These are phyloP conservation scores for Caiman crocodilus DNA, from an alignment of 2,797 vertebrate species.

Conservation along the genomic window DNA sequence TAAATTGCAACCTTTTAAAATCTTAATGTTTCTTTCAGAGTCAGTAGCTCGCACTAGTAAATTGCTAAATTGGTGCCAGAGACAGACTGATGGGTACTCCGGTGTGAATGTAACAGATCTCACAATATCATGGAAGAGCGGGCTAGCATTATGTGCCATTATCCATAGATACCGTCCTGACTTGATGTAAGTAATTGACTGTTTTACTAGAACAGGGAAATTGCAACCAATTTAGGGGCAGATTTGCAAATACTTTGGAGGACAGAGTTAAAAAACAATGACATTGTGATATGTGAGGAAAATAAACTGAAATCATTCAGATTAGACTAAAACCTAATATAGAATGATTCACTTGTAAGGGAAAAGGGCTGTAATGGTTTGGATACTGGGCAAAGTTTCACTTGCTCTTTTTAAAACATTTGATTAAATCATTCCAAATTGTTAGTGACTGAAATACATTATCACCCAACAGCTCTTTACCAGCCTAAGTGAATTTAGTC, in stretches of 20 bases:
- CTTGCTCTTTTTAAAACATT: slow-evolving; percentile 55
- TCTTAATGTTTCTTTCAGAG: slow-evolving; percentile 81
- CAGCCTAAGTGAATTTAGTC: background rate
- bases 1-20: background rate
- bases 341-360: background rate
- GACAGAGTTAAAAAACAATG: background rate
- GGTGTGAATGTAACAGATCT: slow-evolving; percentile 94
- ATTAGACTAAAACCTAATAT: background rate
- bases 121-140: slow-evolving; percentile 98
- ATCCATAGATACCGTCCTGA: slow-evolving; percentile 97
- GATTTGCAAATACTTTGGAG: background rate
- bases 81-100: slow-evolving; percentile 94
- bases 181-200: slow-evolving; percentile 90
- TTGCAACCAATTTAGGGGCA: background rate
- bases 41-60: slow-evolving; percentile 96
- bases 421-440: slow-evolving; percentile 27
- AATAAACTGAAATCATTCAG: background rate
- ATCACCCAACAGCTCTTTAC: background rate
- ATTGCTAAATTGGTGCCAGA: slow-evolving; percentile 97
- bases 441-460: slow-evolving; percentile 6
- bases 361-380: background rate
- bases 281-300: background rate
- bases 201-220: background rate
- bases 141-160: slow-evolving; percentile 94
- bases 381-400: background rate